phyloP scores from a whole-genome alignment of 2,113 vertebrate species.

The Sigmodon hispidus region DNA sequence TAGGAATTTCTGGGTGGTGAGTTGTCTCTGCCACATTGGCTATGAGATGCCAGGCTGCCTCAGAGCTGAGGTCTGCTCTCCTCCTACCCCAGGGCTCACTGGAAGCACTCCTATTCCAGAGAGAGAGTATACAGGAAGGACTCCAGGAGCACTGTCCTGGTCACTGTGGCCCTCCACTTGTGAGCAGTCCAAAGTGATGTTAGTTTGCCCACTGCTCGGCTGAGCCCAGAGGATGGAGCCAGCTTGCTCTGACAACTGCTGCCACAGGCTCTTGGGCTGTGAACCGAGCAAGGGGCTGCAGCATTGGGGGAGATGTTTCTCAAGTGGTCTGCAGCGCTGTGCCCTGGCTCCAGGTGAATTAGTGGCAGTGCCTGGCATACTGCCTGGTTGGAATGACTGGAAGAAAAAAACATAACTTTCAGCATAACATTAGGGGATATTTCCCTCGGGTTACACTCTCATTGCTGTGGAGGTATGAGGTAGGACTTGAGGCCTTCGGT shows the following conservation, averaged over 20 bases:
- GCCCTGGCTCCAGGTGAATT: rapidly evolving
- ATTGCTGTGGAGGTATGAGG: background rate
- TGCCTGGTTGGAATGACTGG: background rate
- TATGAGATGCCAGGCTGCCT: background rate
- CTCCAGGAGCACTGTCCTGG: background rate
- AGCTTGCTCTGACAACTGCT: background rate
- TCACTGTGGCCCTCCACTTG: background rate
- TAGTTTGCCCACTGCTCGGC: background rate
- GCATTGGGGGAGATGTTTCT: rapidly evolving
- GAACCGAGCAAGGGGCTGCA: background rate
- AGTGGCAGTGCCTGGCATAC: background rate
- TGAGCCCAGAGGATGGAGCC: background rate
- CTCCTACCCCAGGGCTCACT: rapidly evolving
- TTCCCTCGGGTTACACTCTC: background rate
- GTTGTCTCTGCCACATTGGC: rapidly evolving
- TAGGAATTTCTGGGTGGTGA: background rate
- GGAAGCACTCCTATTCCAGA: rapidly evolving
- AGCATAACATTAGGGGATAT: background rate
- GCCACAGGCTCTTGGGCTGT: background rate
- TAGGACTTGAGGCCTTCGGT: rapidly evolving
- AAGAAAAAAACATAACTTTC: background rate
- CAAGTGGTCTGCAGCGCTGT: background rate
- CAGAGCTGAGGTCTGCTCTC: rapidly evolving
- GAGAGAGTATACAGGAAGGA: rapidly evolving
- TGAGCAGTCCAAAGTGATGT: background rate